These are phyloP conservation scores for Dendroctonus ponderosae DNA, from an alignment of 1,140 invertebrate genomes.

Conservation along the genomic window DNA sequence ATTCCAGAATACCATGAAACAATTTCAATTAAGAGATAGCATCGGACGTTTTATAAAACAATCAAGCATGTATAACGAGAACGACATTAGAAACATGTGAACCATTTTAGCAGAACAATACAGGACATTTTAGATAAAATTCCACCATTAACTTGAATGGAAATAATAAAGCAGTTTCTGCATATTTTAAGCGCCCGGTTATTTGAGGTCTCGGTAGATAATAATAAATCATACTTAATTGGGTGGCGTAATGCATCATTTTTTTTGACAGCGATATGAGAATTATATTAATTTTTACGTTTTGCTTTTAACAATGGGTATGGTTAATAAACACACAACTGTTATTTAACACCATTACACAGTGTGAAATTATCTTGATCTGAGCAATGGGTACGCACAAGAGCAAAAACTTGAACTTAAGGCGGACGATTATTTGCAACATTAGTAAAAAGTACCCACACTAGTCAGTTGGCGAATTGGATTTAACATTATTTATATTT, in stretches of 20 bases:
- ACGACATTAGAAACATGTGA: conserved; percentile 25
- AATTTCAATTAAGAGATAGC: conserved; percentile 20
- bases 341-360: conserved; percentile 19
- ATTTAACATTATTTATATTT: too few species aligned
- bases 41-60: conserved; percentile 22
- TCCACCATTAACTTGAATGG: conserved; percentile 11
- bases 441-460: too few species aligned
- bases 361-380: too few species aligned
- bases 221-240: conserved; percentile 17
- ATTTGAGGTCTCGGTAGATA: conserved; percentile 9
- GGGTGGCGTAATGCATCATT: background rate
- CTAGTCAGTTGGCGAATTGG: too few species aligned
- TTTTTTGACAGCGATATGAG: conserved; percentile 15
- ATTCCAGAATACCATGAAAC: conserved; percentile 15
- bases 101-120: conserved; percentile 26
- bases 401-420: too few species aligned
- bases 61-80: conserved; percentile 13
- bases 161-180: conserved; percentile 9
- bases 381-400: too few species aligned
- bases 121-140: conserved; percentile 26
- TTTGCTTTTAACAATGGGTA: conserved; percentile 17
- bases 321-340: conserved; percentile 21
- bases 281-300: conserved; percentile 5
- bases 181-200: conserved; percentile 6
- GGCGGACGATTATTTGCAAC: too few species aligned